These are phyloP conservation scores for Tethya wilhelma DNA, from an alignment of 37 sponge, comb jelly and placozoan species.

Conservation along the genomic window DNA sequence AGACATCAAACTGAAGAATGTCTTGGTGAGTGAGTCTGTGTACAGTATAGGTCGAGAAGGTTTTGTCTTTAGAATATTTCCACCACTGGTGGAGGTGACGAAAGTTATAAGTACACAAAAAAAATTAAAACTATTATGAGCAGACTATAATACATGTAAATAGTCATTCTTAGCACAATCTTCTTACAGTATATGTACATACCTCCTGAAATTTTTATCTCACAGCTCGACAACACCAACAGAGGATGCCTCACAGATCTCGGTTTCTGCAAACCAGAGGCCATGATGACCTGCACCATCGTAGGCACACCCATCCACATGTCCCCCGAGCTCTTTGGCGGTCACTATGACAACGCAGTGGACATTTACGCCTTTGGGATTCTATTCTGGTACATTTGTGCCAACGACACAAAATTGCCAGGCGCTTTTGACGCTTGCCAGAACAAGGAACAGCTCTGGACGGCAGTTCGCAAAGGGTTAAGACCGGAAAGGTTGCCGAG, in stretches of 20 bases:
- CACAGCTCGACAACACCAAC: constrained; percentile 86
- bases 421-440: constrained; percentile 82
- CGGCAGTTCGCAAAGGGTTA: constrained; percentile 82
- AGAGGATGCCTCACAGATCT: constrained; percentile 93
- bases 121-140: too few relatives aligned
- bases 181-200: not conserved
- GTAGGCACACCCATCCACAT: constrained; percentile 99
- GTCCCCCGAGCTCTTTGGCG: constrained; percentile 96
- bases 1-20: constrained; percentile 98
- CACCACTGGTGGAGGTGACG: too few relatives aligned
- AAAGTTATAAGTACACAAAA: too few relatives aligned
- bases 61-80: too few relatives aligned
- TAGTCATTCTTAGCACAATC: not conserved
- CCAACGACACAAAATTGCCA: constrained; percentile 75
- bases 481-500: constrained; percentile 86
- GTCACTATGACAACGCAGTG: constrained; percentile 88
- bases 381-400: constrained; percentile 97
- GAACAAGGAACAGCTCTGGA: constrained; percentile 92
- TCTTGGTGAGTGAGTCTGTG: constrained; percentile 84
- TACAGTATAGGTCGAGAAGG: too few relatives aligned
- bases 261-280: constrained; percentile 99
- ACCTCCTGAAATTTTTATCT: too few relatives aligned
- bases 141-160: too few relatives aligned
- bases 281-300: constrained; percentile 98
- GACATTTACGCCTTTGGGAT: constrained; percentile 99